Percentiles rank a stretch among this genome's conserved stretches.
Evolutionary conservation across 1,140 invertebrate species (phyloP).

Genomic region (Diorhabda sublineata): DNA sequence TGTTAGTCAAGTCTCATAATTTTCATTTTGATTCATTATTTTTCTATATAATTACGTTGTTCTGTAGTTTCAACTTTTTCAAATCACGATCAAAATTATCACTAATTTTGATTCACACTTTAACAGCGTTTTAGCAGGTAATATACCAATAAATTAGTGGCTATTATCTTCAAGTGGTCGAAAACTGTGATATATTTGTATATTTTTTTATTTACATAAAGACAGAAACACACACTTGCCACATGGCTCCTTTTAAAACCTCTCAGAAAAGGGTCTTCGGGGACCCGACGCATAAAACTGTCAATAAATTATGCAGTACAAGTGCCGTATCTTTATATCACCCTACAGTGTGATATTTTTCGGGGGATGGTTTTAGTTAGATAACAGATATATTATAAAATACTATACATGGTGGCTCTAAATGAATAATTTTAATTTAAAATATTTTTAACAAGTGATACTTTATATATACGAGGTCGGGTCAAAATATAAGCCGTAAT

Average conservation of each 20-base stretch:
- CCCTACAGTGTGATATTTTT: constrained; percentile 11
- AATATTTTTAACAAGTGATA: no score
- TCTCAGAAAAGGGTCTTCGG: not conserved
- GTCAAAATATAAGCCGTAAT: no score
- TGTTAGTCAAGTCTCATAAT: no score
- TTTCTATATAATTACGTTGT: no score
- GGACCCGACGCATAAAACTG: constrained; percentile 10
- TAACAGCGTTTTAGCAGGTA: not conserved
- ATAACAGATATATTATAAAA: no score
- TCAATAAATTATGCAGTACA: constrained; percentile 16
- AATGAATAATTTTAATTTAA: no score
- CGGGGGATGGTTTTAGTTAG: not conserved
- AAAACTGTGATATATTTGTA: not conserved
- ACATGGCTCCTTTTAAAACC: constrained; percentile 17
- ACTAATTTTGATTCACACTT: no score
- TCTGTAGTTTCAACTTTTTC: no score
- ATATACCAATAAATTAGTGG: not conserved
- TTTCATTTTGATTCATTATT: no score
- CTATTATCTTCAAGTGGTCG: not conserved
- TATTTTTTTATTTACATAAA: constrained; percentile 8
- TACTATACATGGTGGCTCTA: no score
- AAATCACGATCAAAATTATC: no score
- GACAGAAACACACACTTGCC: constrained; percentile 3
- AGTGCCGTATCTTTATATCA: constrained; percentile 8
- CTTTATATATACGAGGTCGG: no score